Evolutionary conservation across 2,888 invertebrate species (phyloP).

Genomic region (Micoletzkya japonica): DNA sequence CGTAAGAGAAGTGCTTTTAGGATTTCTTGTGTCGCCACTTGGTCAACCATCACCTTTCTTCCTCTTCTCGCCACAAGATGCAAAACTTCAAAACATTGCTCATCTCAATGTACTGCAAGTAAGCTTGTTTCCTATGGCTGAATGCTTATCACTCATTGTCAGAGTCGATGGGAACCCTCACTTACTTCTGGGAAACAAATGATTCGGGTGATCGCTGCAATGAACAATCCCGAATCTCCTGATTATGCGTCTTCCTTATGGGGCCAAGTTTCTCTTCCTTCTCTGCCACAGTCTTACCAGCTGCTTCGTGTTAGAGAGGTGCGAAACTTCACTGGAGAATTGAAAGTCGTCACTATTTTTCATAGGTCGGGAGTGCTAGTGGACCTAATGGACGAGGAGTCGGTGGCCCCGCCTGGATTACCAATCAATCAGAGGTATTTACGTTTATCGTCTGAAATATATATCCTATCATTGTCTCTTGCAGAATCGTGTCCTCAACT

Average conservation of each 20-base stretch:
- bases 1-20: not conserved
- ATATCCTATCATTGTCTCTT: not conserved
- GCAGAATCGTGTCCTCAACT: conserved; percentile 20
- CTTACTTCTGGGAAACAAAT: not conserved
- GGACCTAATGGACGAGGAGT: conserved; percentile 11
- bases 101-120: conserved; percentile 16
- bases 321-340: not conserved
- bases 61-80: conserved; percentile 2
- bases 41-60: not conserved
- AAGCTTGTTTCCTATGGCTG: not conserved
- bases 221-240: conserved; percentile 14
- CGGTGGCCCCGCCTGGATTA: conserved; percentile 12
- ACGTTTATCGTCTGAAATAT: not conserved
- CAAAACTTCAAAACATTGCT: conserved; percentile 16
- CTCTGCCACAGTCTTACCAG: not conserved
- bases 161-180: conserved; percentile 24
- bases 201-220: conserved; percentile 12
- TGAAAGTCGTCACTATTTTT: not conserved
- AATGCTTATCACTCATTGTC: not conserved
- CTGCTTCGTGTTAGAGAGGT: conserved; percentile 17
- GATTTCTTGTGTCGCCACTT: conserved; percentile 11
- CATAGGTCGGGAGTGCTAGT: conserved; percentile 1
- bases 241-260: conserved; percentile 22
- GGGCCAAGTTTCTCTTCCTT: conserved; percentile 13
- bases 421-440: not conserved